Conservation (phyloP, 1,140 invertebrate genomes). For the Lepidurus packardi region DNA sequence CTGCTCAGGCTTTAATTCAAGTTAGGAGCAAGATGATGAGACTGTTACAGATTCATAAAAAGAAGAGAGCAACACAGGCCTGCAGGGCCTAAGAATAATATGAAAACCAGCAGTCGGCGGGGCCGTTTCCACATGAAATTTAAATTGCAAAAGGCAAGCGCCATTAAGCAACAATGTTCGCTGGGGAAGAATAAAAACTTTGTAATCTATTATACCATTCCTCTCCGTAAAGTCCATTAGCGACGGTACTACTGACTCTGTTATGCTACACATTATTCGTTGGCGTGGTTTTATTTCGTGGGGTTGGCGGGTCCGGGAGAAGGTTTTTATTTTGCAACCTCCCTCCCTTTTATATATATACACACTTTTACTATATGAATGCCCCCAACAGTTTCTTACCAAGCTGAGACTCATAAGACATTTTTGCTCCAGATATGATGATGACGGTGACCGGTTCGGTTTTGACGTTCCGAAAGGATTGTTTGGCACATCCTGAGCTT, state of each 20-base stretch:
- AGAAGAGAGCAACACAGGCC: neutral
- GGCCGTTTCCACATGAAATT: slow-evolving; percentile 18
- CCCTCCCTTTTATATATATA: neutral
- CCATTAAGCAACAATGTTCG: slow-evolving; percentile 15
- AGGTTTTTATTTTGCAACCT: neutral
- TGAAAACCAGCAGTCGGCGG: neutral
- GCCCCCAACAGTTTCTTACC: neutral
- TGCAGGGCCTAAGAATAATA: neutral
- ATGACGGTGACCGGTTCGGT: neutral
- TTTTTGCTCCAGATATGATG: neutral
- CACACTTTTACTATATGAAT: neutral
- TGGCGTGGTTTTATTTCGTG: too few species aligned
- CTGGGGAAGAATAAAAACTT: neutral
- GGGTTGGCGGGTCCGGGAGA: neutral
- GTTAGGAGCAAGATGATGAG: neutral
- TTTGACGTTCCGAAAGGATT: neutral
- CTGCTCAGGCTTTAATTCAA: neutral
- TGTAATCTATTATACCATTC: slow-evolving; percentile 12
- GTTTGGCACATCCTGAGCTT: neutral
- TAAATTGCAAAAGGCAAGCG: slow-evolving; percentile 21
- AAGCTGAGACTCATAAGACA: neutral
- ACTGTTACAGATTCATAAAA: neutral
- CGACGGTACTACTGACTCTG: slow-evolving; percentile 19
- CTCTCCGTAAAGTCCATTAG: slow-evolving; percentile 14
- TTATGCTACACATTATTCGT: neutral